A percentile compares a stretch with the other conserved stretches of the same genome.
Conservation (phyloP, 1,140 invertebrate genomes). For the Steinernema khuongi region DNA sequence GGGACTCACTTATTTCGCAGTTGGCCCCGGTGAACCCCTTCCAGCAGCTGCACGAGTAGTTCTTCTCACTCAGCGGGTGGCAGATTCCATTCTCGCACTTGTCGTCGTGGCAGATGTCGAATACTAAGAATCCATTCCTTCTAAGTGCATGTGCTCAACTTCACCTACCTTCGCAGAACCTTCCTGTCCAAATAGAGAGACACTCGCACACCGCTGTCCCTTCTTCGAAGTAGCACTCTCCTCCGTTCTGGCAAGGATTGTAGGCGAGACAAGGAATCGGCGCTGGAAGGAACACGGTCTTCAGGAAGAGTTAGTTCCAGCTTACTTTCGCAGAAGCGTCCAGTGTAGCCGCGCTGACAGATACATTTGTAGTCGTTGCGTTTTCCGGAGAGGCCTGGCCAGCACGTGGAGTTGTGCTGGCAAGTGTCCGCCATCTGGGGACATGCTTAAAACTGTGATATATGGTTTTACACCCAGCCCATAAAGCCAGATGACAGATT, state of each 20-base stretch:
- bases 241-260: neutral
- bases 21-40: neutral
- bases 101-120: constrained; percentile 7
- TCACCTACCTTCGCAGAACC: neutral
- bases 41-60: neutral
- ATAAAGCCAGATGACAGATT: no score
- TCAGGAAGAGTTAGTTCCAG: no score
- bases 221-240: neutral
- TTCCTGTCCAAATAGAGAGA: neutral
- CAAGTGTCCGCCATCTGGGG: neutral
- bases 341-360: neutral
- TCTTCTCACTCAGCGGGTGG: neutral
- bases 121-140: neutral
- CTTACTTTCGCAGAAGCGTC: neutral
- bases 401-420: neutral
- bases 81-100: neutral
- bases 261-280: neutral
- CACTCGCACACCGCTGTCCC: neutral
- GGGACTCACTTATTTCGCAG: neutral
- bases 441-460: neutral
- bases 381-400: neutral
- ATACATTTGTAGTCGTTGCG: neutral
- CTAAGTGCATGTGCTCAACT: neutral
- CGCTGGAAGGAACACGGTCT: neutral
- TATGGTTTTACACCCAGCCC: neutral